A percentile compares a stretch with the other conserved stretches of the same genome.
phyloP scores from a whole-genome alignment of 2,888 invertebrate species.

The Acholoe squamosa region DNA sequence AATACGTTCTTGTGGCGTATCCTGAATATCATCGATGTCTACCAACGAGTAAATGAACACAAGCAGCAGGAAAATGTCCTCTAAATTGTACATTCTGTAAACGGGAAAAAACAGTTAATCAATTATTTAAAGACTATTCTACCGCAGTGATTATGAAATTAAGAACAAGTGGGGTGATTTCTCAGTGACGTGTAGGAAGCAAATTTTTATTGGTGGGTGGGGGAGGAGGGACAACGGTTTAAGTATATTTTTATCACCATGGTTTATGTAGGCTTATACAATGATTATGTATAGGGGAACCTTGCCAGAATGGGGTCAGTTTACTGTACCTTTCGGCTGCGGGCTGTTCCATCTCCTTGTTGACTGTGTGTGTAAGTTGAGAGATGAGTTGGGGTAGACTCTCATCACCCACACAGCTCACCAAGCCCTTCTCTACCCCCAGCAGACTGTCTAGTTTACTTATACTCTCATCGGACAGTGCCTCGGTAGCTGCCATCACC shows the following conservation, averaged over 20 bases:
- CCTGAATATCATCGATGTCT: constrained; percentile 84
- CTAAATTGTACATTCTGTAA: constrained; percentile 65
- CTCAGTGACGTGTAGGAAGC: no score
- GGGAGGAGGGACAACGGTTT: no score
- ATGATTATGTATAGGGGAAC: no score
- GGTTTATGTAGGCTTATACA: no score
- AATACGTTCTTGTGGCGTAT: constrained; percentile 60
- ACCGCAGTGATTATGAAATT: no score
- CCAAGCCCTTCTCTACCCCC: constrained; percentile 87
- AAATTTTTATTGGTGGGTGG: no score
- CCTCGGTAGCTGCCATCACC: constrained; percentile 85
- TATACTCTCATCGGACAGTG: constrained; percentile 86
- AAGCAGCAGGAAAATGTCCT: constrained; percentile 86
- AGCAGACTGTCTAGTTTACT: constrained; percentile 86
- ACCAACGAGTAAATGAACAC: constrained; percentile 87
- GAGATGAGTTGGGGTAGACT: constrained; percentile 80
- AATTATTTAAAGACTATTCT: no score
- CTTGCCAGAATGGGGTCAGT: background rate
- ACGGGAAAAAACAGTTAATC: constrained; percentile 6
- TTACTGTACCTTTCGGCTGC: constrained; percentile 47
- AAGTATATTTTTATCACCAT: no score
- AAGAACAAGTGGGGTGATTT: no score
- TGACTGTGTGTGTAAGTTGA: constrained; percentile 70
- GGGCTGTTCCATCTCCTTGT: constrained; percentile 68
- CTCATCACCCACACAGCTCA: constrained; percentile 86